Evolutionary conservation across 2,797 vertebrate species (phyloP), one percentile per base, ranked within the genome.

Genomic region (Periophthalmus magnuspinnatus): DNA sequence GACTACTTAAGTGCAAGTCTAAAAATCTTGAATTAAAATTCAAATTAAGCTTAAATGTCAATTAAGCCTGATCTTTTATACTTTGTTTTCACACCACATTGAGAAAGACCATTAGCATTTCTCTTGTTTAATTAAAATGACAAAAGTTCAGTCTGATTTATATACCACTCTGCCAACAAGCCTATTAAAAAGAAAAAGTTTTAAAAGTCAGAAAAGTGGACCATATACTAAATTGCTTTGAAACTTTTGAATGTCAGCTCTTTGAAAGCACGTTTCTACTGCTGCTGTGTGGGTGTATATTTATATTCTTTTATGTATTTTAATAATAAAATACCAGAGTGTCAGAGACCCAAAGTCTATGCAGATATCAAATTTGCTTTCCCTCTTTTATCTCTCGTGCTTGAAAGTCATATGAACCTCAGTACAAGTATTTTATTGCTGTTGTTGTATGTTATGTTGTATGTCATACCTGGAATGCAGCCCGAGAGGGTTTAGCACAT

Each of bases 41-140:
- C 16, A 28, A 65, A 64, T 28, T 47, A 63, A 28, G 62, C 24
- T 50, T 65, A 19, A 65, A 65, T 65, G 63, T 65, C 52, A 17
- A 66, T 74, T 75, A 67, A 50, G 19, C 45, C 19, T 65, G 63
- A 65, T 50, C 63, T 48, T 65, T 65, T 36, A 10, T 60, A 11
- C 61, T 70, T 75, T 38, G n/a, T 67, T 83, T 45, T 87, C 59
- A 74, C 69, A 8, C 61, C 66, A 66, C 61, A 75, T 41, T 74
- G 59, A 67, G 75, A 69, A 70, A 60, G 71, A 70, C 73, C 68
- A 71, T 73, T 56, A 17, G 11, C 47, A 70, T n/a, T 60, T 24
- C 6, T 62, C 7, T 41, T 17, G 72, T 67, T 73, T 34, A n/a
- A 80, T 65, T 65, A 65, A 65, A 65, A 73, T 41, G 7, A 77